Conservation (phyloP, 2,888 invertebrate species). For the Drosophila nr. perissopoda region DNA sequence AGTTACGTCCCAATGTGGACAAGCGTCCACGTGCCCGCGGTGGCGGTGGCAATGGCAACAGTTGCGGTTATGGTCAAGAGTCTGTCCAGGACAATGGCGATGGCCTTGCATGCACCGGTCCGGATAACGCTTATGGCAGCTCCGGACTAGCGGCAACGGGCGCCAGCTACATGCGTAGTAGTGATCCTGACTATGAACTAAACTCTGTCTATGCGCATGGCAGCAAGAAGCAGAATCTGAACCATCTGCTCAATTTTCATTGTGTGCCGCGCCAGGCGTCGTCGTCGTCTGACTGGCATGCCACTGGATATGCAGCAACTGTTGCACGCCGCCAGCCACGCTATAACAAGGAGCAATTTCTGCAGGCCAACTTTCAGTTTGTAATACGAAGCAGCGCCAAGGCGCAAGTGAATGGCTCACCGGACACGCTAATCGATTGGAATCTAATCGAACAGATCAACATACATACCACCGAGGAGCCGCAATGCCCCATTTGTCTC, state of each 20-base stretch:
- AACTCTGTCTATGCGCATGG: slow-evolving; percentile 93
- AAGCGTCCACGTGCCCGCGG: slow-evolving; percentile 87
- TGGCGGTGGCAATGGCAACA: slow-evolving; percentile 63
- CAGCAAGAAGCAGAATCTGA: slow-evolving; percentile 96
- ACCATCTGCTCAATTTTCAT: slow-evolving; percentile 97
- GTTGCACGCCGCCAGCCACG: slow-evolving; percentile 86
- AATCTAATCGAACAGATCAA: slow-evolving; percentile 95
- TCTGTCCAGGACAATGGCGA: slow-evolving; percentile 59
- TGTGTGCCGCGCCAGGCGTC: slow-evolving; percentile 88
- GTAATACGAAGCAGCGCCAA: slow-evolving; percentile 93
- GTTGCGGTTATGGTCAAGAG: slow-evolving; percentile 60
- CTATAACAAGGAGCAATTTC: slow-evolving; percentile 96
- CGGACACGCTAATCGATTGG: slow-evolving; percentile 96
- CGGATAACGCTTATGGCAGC: slow-evolving; percentile 79
- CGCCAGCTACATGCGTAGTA: slow-evolving; percentile 67
- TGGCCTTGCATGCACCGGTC: slow-evolving; percentile 68
- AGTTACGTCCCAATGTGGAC: slow-evolving; percentile 87
- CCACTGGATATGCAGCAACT: slow-evolving; percentile 52
- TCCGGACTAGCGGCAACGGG: slow-evolving; percentile 81
- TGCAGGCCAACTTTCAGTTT: slow-evolving; percentile 98
- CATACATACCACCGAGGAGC: slow-evolving; percentile 88
- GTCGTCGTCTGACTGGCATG: slow-evolving; percentile 61
- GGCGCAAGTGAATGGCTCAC: slow-evolving; percentile 90
- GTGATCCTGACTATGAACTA: slow-evolving; percentile 86
- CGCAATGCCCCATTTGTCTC: slow-evolving; percentile 96